Percentiles rank a stretch among this genome's conserved stretches.
These are phyloP conservation scores for Drosophila bifasciata DNA, from an alignment of 1,140 invertebrate species.

Conservation along the genomic window DNA sequence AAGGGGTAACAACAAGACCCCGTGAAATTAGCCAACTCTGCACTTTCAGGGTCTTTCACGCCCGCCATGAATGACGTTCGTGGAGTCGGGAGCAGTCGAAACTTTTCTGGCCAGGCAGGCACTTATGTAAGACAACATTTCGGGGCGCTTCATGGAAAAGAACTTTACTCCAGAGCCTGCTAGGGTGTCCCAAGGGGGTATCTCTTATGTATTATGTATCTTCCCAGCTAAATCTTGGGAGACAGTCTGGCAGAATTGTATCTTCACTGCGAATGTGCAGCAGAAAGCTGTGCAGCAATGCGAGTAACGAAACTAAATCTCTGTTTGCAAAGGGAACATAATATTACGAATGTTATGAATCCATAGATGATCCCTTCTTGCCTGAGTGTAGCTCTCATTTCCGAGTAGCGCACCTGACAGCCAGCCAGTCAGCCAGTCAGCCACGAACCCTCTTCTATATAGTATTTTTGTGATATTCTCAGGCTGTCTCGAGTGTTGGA, in stretches of 20 bases:
- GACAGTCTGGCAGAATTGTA: too few species aligned
- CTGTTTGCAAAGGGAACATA: too few species aligned
- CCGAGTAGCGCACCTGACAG: slow-evolving; percentile 42
- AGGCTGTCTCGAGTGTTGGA: slow-evolving; percentile 57
- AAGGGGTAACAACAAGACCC: background rate
- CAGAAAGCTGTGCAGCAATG: too few species aligned
- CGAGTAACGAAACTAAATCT: too few species aligned
- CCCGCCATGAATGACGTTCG: slow-evolving; percentile 56
- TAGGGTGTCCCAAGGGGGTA: too few species aligned
- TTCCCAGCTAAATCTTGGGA: background rate
- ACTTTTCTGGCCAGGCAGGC: slow-evolving; percentile 14
- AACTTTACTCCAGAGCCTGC: too few species aligned
- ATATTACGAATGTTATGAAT: too few species aligned
- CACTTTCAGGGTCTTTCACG: slow-evolving; percentile 56
- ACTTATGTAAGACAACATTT: slow-evolving; percentile 42
- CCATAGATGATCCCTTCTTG: too few species aligned
- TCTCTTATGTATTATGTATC: too few species aligned
- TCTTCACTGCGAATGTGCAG: too few species aligned
- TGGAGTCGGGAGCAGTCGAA: too few species aligned
- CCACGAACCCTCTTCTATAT: slow-evolving; percentile 34
- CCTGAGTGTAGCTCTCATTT: too few species aligned
- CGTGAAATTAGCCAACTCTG: slow-evolving; percentile 18
- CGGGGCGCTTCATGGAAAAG: background rate
- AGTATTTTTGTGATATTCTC: slow-evolving; percentile 50
- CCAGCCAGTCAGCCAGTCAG: slow-evolving; percentile 21